These are phyloP conservation scores for Neostethus bicornis DNA, from an alignment of 2,797 vertebrate genomes.

Conservation along the genomic window DNA sequence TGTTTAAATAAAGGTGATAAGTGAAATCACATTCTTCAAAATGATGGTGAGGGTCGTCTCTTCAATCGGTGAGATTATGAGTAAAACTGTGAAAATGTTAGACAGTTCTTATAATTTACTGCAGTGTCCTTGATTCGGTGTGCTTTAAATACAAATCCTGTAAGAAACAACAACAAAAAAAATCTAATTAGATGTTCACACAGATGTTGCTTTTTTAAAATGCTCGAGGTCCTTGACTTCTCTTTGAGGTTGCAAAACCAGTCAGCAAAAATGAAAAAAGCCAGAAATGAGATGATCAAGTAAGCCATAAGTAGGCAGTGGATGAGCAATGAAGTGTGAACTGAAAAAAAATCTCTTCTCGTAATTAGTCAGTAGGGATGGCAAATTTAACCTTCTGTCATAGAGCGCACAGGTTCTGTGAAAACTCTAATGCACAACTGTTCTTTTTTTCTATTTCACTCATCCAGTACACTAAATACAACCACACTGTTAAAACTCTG, in stretches of 20 bases:
- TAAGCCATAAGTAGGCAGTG: constrained; percentile 36
- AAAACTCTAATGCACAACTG: neutral
- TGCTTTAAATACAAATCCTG: constrained; percentile 20
- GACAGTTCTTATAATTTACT: neutral
- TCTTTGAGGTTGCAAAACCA: constrained; percentile 25
- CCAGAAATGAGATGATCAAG: constrained; percentile 22
- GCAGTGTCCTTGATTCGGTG: constrained; percentile 5
- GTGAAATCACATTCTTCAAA: neutral
- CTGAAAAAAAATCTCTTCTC: constrained; percentile 39
- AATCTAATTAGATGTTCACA: constrained; percentile 9
- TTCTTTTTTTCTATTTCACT: constrained; percentile 22
- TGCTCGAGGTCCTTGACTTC: constrained; percentile 2
- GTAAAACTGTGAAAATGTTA: neutral
- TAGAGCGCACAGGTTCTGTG: constrained; percentile 19
- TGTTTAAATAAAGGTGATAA: neutral
- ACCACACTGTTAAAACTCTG: constrained; percentile 47
- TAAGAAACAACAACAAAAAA: neutral
- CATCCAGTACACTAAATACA: constrained; percentile 56
- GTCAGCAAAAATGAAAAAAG: constrained; percentile 22
- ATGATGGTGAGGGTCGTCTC: neutral
- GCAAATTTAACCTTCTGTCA: constrained; percentile 18
- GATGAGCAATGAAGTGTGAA: constrained; percentile 44
- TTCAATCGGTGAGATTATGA: fast-evolving
- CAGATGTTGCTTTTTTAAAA: constrained; percentile 28
- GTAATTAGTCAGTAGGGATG: constrained; percentile 50